Conservation (phyloP, 2,113 vertebrate genomes). For the Athene noctua region DNA sequence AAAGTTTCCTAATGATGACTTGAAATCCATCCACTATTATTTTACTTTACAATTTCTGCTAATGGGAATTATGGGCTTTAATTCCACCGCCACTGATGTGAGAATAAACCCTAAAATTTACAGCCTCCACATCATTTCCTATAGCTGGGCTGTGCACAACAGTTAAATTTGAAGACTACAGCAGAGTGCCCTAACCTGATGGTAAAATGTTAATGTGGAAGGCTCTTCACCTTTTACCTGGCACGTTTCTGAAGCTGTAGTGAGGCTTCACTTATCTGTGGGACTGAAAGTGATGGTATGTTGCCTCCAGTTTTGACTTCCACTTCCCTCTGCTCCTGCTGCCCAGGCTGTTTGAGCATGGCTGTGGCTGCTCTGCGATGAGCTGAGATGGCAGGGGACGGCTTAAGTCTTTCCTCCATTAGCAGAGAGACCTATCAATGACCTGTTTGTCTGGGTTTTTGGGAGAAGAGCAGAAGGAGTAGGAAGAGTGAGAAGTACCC, state of each 20-base stretch:
- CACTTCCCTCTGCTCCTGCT: not conserved
- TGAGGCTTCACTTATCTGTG: not conserved
- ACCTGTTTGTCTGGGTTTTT: not conserved
- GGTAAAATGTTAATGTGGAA: not conserved
- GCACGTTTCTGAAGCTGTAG: not conserved
- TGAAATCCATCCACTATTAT: conserved; percentile 25
- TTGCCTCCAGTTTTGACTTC: not conserved
- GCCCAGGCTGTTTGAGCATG: rapidly evolving
- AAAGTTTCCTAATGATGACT: conserved; percentile 5
- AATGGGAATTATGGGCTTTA: not conserved
- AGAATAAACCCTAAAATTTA: not conserved
- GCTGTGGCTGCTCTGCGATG: rapidly evolving
- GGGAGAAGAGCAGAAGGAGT: too few species aligned
- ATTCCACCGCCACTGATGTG: not conserved
- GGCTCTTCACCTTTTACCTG: not conserved
- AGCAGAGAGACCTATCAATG: not conserved
- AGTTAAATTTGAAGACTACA: not conserved
- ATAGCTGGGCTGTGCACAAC: not conserved
- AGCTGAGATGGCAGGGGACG: not conserved
- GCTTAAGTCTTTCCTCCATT: not conserved
- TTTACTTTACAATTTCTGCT: conserved; percentile 30
- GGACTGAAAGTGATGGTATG: not conserved
- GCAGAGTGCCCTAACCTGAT: not conserved
- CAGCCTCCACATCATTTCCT: not conserved
- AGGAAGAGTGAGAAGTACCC: not conserved